Conservation (phyloP, 2,797 vertebrate species). For the Clarias platycephalus region DNA sequence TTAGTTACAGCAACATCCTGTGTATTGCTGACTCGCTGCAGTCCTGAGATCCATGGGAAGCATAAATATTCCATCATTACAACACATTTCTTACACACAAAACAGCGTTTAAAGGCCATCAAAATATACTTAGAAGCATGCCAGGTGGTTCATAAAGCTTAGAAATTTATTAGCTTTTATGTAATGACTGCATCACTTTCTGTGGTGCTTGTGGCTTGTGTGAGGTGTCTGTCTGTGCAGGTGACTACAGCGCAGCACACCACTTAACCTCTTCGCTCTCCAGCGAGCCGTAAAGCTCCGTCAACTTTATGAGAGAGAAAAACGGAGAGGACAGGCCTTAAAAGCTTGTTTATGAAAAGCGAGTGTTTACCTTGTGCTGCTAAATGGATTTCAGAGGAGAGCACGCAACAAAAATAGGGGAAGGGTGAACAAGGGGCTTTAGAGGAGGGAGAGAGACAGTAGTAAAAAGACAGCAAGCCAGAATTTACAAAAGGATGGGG, state of each 20-base stretch:
- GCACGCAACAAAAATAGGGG: constrained; percentile 42
- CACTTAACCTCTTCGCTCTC: constrained; percentile 61
- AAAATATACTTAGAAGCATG: constrained; percentile 18
- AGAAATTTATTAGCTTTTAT: constrained; percentile 29
- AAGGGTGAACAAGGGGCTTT: constrained; percentile 39
- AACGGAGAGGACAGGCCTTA: constrained; percentile 59
- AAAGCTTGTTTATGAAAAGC: constrained; percentile 73
- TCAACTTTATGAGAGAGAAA: constrained; percentile 71
- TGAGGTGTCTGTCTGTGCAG: constrained; percentile 39
- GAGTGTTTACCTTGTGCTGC: constrained; percentile 71
- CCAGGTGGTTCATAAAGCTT: constrained; percentile 34
- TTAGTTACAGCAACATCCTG: constrained; percentile 44
- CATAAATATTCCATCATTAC: constrained; percentile 42
- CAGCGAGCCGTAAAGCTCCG: constrained; percentile 64
- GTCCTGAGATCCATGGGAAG: constrained; percentile 26
- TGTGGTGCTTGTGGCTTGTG: constrained; percentile 38
- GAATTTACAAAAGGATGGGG: constrained; percentile 1
- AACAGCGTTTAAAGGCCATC: constrained; percentile 29
- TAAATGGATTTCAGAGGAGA: constrained; percentile 64
- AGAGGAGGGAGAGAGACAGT: constrained; percentile 29
- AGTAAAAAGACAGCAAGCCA: constrained; percentile 56
- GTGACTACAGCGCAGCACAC: constrained; percentile 44
- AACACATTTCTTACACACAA: constrained; percentile 25
- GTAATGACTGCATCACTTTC: constrained; percentile 33
- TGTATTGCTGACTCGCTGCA: constrained; percentile 34